phyloP scores from a whole-genome alignment of 53 echinoderm and acorn worm species.

The Crossaster papposus region DNA sequence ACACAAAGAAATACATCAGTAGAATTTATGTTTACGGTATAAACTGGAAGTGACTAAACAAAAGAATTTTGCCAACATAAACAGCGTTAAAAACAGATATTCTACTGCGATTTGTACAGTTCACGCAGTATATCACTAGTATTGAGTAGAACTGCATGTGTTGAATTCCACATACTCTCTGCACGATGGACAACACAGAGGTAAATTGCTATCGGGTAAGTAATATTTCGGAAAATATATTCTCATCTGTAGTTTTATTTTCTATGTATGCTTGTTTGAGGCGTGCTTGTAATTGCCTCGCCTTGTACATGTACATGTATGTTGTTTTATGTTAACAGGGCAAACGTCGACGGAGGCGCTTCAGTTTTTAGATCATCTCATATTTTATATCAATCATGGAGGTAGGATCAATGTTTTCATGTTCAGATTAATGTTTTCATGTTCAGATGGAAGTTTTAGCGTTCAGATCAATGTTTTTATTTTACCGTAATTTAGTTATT shows the following conservation, averaged over 20 bases:
- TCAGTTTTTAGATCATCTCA: too few relatives aligned
- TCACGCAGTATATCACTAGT: background rate
- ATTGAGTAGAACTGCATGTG: background rate
- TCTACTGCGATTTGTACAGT: background rate
- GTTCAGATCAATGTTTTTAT: too few relatives aligned
- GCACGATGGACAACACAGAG: background rate
- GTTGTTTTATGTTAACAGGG: too few relatives aligned
- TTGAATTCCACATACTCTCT: background rate
- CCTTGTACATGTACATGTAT: background rate
- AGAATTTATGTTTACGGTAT: background rate
- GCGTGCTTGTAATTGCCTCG: background rate
- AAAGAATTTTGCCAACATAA: background rate
- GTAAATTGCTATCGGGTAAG: conserved; percentile 4
- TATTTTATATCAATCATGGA: too few relatives aligned
- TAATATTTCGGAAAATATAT: background rate
- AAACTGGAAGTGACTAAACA: background rate
- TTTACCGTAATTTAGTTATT: too few relatives aligned
- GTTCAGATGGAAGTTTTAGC: too few relatives aligned
- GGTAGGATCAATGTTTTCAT: too few relatives aligned
- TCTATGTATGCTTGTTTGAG: background rate
- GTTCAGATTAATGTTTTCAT: too few relatives aligned
- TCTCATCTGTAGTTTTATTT: background rate
- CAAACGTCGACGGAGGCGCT: too few relatives aligned
- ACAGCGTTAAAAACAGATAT: background rate
- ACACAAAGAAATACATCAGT: background rate